Base-by-base conservation (phyloP, 2,797 vertebrate genomes). In the Notolabrus celidotus region DNA sequence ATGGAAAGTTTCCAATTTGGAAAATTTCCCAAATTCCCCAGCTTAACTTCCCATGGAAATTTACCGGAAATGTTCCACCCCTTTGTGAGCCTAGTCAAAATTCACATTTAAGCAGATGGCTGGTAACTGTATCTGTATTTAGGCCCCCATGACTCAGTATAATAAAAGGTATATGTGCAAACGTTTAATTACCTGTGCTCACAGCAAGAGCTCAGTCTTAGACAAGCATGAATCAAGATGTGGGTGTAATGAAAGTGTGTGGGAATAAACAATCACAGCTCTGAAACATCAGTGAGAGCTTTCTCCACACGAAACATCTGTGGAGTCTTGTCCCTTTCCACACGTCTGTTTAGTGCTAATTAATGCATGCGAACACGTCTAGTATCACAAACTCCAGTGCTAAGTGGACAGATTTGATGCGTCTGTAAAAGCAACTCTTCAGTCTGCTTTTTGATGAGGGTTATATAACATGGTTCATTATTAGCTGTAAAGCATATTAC, bases 261-360 rank as follows among this genome's bases (percentile, higher is more conserved):
- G 53, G 51, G 16, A 41, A 47, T 50, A 70, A 61, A 61, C 55
- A 54, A 58, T 68, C 39, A 52, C 29, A 27, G 34, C 45, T 55
- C 55, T 60, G 54, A 71, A 74, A 74, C 67, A 82, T 64, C 83
- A 64, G 69, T 25, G 62, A 66, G 10, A 66, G 50, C 51, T 74
- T 51, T 51, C 59, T 74, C 63, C 74, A 42, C 59, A 58, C 68
- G 55, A 71, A 70, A 68, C 71, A 56, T 51, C 66, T 3, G 6
- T 12, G 16, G 41, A 75, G 39, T 62, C 51, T 57, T 59, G 53
- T 78, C 62, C 71, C 80, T 54, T 62, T 47, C 68, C 75, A 76
- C 79, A 76, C 17, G 15, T 77, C 56, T 81, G 72, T 52, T 46
- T 68, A 22, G 83, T 65, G 82, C 41, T 85, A 86, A 90, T 80